phyloP scores from a whole-genome alignment of 1,140 invertebrate genomes.

The Meloidogyne floridensis region DNA sequence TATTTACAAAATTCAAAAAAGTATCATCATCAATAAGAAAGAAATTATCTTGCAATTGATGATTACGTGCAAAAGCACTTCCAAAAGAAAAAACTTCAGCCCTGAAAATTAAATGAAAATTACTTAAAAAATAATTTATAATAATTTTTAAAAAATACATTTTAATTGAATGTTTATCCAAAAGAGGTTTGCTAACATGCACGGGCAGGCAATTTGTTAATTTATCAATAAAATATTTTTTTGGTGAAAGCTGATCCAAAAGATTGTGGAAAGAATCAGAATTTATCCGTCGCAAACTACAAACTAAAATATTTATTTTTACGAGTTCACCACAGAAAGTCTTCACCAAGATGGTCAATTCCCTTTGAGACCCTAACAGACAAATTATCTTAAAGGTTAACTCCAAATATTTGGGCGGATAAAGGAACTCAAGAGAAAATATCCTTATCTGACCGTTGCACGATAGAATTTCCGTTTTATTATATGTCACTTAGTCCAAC shows the following conservation, averaged over 20 bases:
- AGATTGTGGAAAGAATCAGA: constrained; percentile 29
- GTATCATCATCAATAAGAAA: constrained; percentile 30
- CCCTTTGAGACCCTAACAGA: no score
- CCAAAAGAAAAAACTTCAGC: constrained; percentile 22
- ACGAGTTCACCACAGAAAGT: neutral
- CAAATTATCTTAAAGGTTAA: no score
- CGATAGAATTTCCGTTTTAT: no score
- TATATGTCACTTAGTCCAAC: no score
- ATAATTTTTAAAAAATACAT: constrained; percentile 23
- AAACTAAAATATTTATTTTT: neutral
- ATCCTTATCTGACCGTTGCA: no score
- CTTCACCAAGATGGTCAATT: no score
- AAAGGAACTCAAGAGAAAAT: no score
- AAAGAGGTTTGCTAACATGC: constrained; percentile 21
- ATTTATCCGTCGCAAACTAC: constrained; percentile 27
- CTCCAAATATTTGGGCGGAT: no score
- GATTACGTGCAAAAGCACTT: constrained; percentile 7
- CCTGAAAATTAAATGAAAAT: constrained; percentile 8
- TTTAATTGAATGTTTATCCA: constrained; percentile 21
- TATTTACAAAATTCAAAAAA: constrained; percentile 22
- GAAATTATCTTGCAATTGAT: neutral
- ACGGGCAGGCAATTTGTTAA: constrained; percentile 22
- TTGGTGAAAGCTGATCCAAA: neutral
- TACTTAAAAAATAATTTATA: neutral
- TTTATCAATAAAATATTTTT: constrained; percentile 28